phyloP scores from a whole-genome alignment of 2,113 vertebrate genomes.

The Strigops habroptila region DNA sequence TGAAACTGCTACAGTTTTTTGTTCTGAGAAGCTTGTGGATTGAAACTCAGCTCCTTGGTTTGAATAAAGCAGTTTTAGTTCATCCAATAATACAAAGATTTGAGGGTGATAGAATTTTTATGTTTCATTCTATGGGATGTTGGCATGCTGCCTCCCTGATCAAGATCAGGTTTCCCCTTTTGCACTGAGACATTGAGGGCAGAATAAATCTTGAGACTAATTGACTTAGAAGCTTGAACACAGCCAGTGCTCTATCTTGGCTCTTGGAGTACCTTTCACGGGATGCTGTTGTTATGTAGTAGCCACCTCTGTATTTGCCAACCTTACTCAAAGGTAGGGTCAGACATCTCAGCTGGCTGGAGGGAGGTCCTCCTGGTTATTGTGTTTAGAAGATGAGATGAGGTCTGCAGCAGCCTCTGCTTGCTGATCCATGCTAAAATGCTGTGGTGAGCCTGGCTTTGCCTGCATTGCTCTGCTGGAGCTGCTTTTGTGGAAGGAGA shows the following conservation, averaged over 20 bases:
- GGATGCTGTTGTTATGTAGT: neutral
- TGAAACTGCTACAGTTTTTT: neutral
- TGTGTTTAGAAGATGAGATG: neutral
- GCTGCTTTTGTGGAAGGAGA: accelerated
- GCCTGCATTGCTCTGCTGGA: neutral
- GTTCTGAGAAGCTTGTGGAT: neutral
- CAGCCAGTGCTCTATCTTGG: neutral
- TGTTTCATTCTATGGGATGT: neutral
- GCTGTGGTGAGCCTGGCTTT: neutral
- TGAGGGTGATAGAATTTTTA: neutral
- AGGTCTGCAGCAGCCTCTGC: neutral
- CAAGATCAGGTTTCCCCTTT: neutral
- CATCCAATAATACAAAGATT: neutral
- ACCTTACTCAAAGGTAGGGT: neutral
- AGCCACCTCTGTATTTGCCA: neutral
- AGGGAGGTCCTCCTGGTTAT: neutral
- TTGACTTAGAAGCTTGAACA: neutral
- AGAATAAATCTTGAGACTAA: conserved; percentile 7
- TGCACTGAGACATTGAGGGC: neutral
- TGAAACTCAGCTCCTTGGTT: neutral
- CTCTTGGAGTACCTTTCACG: neutral
- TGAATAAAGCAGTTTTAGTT: neutral
- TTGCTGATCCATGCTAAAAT: accelerated
- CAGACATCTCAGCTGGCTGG: neutral
- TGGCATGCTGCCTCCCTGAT: neutral